phyloP scores from a whole-genome alignment of 2,888 invertebrate species.

The Chrysodeixis includens region DNA sequence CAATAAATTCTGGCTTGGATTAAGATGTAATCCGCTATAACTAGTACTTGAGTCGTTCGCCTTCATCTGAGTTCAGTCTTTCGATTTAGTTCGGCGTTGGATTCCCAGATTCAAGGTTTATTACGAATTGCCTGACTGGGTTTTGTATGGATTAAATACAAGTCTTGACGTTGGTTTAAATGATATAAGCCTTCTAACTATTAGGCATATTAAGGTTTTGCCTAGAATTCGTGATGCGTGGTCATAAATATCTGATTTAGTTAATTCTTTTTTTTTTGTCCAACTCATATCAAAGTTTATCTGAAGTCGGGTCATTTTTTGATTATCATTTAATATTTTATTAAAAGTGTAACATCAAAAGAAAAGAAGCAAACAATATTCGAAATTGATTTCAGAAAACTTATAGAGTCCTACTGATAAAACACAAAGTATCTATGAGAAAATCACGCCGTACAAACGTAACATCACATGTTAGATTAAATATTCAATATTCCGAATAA shows the following conservation, averaged over 20 bases:
- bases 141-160: background rate
- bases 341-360: too few relatives aligned
- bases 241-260: too few relatives aligned
- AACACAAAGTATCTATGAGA: background rate
- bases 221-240: too few relatives aligned
- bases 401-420: background rate
- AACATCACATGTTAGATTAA: constrained; percentile 19
- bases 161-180: background rate
- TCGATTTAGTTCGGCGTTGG: background rate
- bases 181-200: background rate
- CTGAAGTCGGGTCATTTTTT: too few relatives aligned
- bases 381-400: too few relatives aligned
- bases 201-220: too few relatives aligned
- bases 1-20: constrained; percentile 11
- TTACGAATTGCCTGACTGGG: background rate
- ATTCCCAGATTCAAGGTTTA: background rate
- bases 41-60: constrained; percentile 27
- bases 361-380: too few relatives aligned
- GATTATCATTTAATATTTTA: too few relatives aligned
- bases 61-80: constrained; percentile 25
- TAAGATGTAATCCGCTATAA: constrained; percentile 26
- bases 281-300: too few relatives aligned
- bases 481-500: background rate
- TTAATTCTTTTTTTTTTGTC: too few relatives aligned
- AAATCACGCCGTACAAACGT: constrained; percentile 11